phyloP scores from a whole-genome alignment of 2,888 invertebrate genomes.

The Carpatolechia fugitivella region DNA sequence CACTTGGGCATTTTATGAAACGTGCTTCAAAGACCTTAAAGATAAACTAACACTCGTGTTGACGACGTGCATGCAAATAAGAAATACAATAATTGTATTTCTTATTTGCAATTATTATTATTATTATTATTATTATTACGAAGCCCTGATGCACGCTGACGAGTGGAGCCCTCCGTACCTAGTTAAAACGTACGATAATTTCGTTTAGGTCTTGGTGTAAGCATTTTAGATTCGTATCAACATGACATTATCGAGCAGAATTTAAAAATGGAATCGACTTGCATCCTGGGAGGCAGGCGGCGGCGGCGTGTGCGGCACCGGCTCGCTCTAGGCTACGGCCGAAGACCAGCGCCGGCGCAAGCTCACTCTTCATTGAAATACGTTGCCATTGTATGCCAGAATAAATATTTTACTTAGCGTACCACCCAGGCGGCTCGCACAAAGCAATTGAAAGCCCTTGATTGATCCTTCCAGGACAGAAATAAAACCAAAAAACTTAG shows the following conservation, averaged over 20 bases:
- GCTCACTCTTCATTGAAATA: constrained; percentile 61
- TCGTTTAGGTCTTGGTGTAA: neutral
- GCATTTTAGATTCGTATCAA: constrained; percentile 4
- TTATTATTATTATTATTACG: too few relatives aligned
- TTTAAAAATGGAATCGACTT: constrained; percentile 7
- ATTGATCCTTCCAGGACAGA: constrained; percentile 71
- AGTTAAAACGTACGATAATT: too few relatives aligned
- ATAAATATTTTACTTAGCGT: constrained; percentile 73
- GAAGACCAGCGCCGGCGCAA: constrained; percentile 15
- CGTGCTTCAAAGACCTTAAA: too few relatives aligned
- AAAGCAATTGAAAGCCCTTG: constrained; percentile 46
- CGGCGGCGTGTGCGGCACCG: neutral
- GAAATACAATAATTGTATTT: too few relatives aligned
- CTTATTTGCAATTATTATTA: too few relatives aligned
- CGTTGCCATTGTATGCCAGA: constrained; percentile 72
- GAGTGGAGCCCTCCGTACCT: too few relatives aligned
- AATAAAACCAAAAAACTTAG: constrained; percentile 35
- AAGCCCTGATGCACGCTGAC: too few relatives aligned
- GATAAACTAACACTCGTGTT: too few relatives aligned
- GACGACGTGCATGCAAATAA: too few relatives aligned
- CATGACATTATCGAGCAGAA: constrained; percentile 2
- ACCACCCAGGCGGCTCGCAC: constrained; percentile 69
- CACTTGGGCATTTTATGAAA: too few relatives aligned
- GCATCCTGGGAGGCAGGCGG: constrained; percentile 6
- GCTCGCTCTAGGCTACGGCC: constrained; percentile 32